Conservation (phyloP, 2,888 invertebrate genomes). For the Euspilapteryx auroguttella region DNA sequence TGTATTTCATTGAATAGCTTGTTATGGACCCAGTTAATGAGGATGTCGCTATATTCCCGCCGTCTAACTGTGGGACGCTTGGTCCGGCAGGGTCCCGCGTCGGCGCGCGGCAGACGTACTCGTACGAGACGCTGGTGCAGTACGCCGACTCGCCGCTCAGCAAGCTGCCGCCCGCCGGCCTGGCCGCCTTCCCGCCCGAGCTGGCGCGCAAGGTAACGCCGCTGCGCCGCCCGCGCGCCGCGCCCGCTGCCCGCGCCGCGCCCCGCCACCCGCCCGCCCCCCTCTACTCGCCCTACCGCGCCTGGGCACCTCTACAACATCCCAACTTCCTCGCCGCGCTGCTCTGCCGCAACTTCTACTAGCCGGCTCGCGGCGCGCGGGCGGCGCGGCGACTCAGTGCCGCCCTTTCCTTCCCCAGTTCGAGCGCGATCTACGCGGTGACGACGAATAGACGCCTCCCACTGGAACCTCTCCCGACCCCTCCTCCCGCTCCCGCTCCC, state of each 20-base stretch:
- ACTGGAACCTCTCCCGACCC: slow-evolving; percentile 12
- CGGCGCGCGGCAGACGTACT: slow-evolving; percentile 42
- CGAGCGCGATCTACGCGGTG: slow-evolving; percentile 12
- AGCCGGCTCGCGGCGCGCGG: slow-evolving; percentile 11
- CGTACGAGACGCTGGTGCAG: slow-evolving; percentile 57
- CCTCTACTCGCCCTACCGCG: slow-evolving; percentile 14
- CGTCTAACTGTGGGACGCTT: too few relatives aligned
- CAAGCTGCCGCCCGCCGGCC: slow-evolving; percentile 53
- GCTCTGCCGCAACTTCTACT: slow-evolving; percentile 51
- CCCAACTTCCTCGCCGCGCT: slow-evolving; percentile 50
- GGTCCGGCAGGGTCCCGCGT: too few relatives aligned
- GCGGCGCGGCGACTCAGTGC: too few relatives aligned
- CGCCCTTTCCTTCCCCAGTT: slow-evolving; percentile 15
- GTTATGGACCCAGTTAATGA: too few relatives aligned
- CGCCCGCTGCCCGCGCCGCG: slow-evolving; percentile 13
- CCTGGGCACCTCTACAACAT: slow-evolving; percentile 28
- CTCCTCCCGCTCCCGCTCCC: slow-evolving; percentile 8
- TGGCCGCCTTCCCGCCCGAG: slow-evolving; percentile 48
- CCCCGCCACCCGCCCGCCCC: slow-evolving; percentile 12
- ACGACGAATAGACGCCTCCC: slow-evolving; percentile 9
- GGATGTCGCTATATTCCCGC: too few relatives aligned
- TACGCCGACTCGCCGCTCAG: slow-evolving; percentile 57
- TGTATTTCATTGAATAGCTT: too few relatives aligned
- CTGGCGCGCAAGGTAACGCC: slow-evolving; percentile 49
- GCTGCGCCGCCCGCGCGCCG: slow-evolving; percentile 11